These are phyloP conservation scores for Abrostola triplasia DNA, from an alignment of 2,888 invertebrate genomes.

Conservation along the genomic window DNA sequence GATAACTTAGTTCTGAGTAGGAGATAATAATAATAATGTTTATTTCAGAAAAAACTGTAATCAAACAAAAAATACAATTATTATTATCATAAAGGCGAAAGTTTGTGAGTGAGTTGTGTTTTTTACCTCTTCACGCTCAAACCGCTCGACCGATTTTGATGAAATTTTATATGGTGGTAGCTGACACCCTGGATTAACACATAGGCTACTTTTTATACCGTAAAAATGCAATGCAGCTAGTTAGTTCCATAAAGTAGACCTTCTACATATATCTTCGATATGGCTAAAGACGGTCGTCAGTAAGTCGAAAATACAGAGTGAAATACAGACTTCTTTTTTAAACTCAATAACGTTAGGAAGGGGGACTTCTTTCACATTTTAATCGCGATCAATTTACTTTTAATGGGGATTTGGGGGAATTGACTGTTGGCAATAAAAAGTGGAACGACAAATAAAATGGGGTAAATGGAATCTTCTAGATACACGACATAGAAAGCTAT, in stretches of 20 bases:
- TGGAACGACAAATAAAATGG: slow-evolving; percentile 1
- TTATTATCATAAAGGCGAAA: too few species aligned
- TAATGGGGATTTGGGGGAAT: background rate
- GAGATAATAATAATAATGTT: too few species aligned
- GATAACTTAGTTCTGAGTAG: too few species aligned
- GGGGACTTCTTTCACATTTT: slow-evolving; percentile 2
- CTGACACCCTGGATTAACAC: too few species aligned
- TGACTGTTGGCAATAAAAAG: background rate
- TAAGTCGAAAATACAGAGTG: slow-evolving; percentile 1
- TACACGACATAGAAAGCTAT: background rate
- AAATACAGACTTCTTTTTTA: slow-evolving; percentile 4
- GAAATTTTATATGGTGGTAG: too few species aligned
- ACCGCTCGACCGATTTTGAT: too few species aligned
- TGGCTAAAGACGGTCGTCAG: background rate
- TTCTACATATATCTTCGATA: background rate
- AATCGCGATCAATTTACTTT: slow-evolving; percentile 7
- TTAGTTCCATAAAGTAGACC: background rate
- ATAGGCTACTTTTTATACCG: too few species aligned
- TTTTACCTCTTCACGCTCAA: too few species aligned
- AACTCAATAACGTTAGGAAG: slow-evolving; percentile 2
- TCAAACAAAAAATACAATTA: too few species aligned
- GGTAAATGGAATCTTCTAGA: background rate
- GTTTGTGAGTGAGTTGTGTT: too few species aligned
- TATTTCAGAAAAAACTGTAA: too few species aligned
- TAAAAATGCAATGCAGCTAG: too few species aligned